A percentile compares a stretch with the other conserved stretches of the same genome.
These are phyloP conservation scores for Plagiodera versicolora DNA, from an alignment of 2,888 invertebrate species.

Conservation along the genomic window DNA sequence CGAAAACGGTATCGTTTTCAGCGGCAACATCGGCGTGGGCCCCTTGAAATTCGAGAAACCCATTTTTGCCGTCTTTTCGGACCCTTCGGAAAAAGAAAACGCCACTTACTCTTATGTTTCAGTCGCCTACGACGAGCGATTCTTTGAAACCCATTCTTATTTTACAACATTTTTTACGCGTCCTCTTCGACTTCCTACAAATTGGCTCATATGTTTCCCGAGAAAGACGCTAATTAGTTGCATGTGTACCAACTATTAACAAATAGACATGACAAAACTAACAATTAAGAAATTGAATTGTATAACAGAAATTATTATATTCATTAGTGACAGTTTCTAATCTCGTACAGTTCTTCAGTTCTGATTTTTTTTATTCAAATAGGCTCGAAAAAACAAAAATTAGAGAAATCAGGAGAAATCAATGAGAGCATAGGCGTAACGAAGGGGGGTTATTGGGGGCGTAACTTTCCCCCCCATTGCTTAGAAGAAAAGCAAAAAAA, in stretches of 20 bases:
- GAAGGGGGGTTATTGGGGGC: no score
- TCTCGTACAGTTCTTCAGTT: no score
- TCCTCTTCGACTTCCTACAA: constrained; percentile 35
- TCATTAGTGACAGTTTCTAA: no score
- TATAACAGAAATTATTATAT: constrained; percentile 4
- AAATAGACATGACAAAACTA: not conserved
- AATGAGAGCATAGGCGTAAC: no score
- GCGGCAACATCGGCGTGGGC: constrained; percentile 14
- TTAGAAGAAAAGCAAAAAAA: no score
- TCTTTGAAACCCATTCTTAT: constrained; percentile 44
- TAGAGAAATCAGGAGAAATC: no score
- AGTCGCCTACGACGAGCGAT: constrained; percentile 27
- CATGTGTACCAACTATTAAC: constrained; percentile 32
- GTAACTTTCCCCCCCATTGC: no score
- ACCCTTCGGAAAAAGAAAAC: constrained; percentile 33
- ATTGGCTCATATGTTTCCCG: constrained; percentile 41
- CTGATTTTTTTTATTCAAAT: no score
- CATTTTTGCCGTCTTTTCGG: constrained; percentile 22
- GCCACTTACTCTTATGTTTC: no score
- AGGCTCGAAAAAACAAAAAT: no score
- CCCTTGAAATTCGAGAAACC: constrained; percentile 26
- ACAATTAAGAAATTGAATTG: not conserved
- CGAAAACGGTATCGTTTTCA: constrained; percentile 7
- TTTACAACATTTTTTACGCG: constrained; percentile 33
- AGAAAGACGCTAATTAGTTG: constrained; percentile 44